Evolutionary conservation across 2,797 vertebrate species (phyloP).

Genomic region (Coccyzus lansbergi): DNA sequence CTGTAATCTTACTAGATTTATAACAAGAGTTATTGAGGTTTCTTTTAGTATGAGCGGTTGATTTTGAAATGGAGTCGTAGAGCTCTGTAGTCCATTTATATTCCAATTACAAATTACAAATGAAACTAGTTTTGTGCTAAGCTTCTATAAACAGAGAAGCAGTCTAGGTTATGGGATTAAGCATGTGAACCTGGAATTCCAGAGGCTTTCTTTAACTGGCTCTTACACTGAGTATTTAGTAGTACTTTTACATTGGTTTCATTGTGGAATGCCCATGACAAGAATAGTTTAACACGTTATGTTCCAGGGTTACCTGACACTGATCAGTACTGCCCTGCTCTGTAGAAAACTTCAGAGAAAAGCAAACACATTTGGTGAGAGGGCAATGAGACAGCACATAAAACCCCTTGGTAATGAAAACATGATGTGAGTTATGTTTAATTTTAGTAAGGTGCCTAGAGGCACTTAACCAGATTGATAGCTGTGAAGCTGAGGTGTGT

Average conservation of each 20-base stretch:
- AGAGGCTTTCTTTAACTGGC: not conserved
- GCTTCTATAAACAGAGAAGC: not conserved
- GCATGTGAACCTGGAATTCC: conserved; percentile 3
- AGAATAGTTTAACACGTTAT: not conserved
- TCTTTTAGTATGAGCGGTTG: not conserved
- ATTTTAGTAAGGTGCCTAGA: not conserved
- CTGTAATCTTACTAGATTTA: not conserved
- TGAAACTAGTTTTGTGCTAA: not conserved
- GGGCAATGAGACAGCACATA: not conserved
- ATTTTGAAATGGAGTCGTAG: not conserved
- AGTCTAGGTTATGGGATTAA: not conserved
- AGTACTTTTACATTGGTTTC: not conserved
- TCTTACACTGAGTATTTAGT: not conserved
- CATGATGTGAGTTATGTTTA: not conserved
- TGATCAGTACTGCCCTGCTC: not conserved
- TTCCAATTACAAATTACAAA: not conserved
- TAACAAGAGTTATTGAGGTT: no score
- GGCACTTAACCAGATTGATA: not conserved
- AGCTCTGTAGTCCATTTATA: not conserved
- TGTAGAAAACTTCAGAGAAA: not conserved
- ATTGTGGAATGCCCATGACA: not conserved
- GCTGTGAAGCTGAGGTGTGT: not conserved
- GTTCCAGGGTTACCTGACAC: not conserved
- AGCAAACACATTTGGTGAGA: not conserved
- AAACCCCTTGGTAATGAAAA: not conserved